Percentiles rank a stretch among this genome's conserved stretches.
Conservation (phyloP, 2,888 invertebrate species). For the Cinara cedri region DNA sequence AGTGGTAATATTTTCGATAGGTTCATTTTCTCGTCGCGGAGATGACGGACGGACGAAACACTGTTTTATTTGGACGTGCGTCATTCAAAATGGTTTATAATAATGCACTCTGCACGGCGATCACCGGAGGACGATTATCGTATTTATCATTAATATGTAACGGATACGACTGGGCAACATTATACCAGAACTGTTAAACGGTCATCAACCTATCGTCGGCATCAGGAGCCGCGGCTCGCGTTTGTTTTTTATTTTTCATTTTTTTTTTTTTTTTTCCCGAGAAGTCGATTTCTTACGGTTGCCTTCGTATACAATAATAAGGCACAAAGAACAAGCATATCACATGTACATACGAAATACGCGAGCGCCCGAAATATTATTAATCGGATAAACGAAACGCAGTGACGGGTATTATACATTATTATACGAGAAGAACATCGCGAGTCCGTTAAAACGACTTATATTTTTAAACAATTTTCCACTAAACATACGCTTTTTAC, state of each 20-base stretch:
- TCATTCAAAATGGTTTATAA: conserved; percentile 12
- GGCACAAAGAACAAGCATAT: too few species aligned
- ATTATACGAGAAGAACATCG: too few species aligned
- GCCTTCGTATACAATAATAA: not conserved
- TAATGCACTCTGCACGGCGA: not conserved
- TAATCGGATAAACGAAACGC: too few species aligned
- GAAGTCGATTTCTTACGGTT: conserved; percentile 21
- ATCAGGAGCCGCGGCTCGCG: not conserved
- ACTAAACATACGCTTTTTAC: too few species aligned
- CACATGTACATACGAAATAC: too few species aligned
- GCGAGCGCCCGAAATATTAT: too few species aligned
- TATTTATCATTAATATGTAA: conserved; percentile 11
- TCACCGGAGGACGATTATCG: conserved; percentile 37
- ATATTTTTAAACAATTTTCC: too few species aligned
- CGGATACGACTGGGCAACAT: not conserved
- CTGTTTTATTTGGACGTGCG: not conserved
- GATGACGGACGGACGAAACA: too few species aligned
- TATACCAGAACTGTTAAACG: conserved; percentile 40
- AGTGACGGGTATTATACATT: too few species aligned
- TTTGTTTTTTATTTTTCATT: too few species aligned
- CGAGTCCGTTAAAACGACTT: too few species aligned
- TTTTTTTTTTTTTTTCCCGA: not conserved
- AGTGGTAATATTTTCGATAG: too few species aligned
- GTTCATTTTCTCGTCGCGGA: not conserved
- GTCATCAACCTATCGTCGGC: conserved; percentile 25